phyloP scores from a whole-genome alignment of 2,888 invertebrate genomes.

The Acanthacorydalis orientalis region DNA sequence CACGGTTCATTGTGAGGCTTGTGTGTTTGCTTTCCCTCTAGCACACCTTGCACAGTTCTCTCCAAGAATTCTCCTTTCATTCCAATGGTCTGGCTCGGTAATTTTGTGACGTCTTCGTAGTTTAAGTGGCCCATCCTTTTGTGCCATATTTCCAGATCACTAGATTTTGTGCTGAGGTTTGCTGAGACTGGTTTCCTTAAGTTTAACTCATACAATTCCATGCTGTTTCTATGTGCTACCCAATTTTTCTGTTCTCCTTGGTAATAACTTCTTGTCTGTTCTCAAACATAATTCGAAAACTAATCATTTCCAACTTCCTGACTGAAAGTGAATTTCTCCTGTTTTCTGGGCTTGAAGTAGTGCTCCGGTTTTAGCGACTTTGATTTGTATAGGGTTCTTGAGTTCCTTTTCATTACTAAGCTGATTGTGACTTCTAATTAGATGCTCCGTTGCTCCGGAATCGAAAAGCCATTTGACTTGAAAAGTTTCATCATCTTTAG shows the following conservation, averaged over 20 bases:
- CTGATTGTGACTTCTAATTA: neutral
- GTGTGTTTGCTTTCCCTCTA: too few relatives aligned
- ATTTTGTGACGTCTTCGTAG: slow-evolving; percentile 7
- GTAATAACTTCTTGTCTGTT: too few relatives aligned
- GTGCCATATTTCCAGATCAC: slow-evolving; percentile 9
- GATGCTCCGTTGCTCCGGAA: neutral
- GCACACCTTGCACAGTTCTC: too few relatives aligned
- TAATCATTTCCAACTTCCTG: slow-evolving; percentile 12
- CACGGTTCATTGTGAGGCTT: slow-evolving; percentile 9
- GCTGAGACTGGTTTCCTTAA: slow-evolving; percentile 4
- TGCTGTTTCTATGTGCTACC: slow-evolving; percentile 7
- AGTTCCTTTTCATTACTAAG: neutral
- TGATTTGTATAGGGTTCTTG: neutral
- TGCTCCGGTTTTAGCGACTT: too few relatives aligned
- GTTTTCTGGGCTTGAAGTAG: neutral
- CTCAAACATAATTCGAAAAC: too few relatives aligned
- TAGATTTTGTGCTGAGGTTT: neutral
- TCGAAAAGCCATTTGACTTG: neutral
- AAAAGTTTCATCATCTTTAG: neutral
- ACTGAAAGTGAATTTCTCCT: slow-evolving; percentile 9
- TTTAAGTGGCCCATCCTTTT: slow-evolving; percentile 10
- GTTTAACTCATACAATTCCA: slow-evolving; percentile 9
- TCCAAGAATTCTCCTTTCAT: too few relatives aligned
- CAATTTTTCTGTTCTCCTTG: slow-evolving; percentile 8
- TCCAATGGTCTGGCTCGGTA: slow-evolving; percentile 6